These are phyloP conservation scores for Galemys pyrenaicus DNA, from an alignment of 2,113 vertebrate genomes.

Conservation along the genomic window DNA sequence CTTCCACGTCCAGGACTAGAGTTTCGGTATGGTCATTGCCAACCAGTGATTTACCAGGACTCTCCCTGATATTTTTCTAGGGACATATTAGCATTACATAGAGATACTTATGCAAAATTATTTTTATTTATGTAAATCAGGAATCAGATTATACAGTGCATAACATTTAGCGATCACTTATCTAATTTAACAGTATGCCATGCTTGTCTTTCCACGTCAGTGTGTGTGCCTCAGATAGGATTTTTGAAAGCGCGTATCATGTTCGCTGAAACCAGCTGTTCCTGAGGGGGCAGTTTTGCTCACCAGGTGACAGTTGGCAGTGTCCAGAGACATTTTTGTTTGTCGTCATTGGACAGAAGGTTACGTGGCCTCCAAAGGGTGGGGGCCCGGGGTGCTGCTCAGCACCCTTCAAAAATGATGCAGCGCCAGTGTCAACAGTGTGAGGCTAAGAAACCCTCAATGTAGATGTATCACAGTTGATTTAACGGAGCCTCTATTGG, in stretches of 20 bases:
- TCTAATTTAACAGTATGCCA: not conserved
- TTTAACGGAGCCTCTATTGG: not conserved
- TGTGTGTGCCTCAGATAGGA: not conserved
- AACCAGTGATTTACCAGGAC: not conserved
- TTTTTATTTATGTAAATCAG: conserved; percentile 43
- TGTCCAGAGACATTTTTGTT: not conserved
- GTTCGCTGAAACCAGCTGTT: conserved; percentile 8
- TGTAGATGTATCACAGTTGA: not conserved
- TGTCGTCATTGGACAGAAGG: not conserved
- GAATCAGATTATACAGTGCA: not conserved
- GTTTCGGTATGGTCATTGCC: not conserved
- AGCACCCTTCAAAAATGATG: not conserved
- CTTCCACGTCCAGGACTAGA: not conserved
- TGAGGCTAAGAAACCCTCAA: not conserved
- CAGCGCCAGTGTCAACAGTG: not conserved
- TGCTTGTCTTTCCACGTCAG: not conserved
- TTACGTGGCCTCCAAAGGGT: not conserved
- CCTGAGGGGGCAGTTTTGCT: not conserved
- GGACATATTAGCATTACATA: not conserved
- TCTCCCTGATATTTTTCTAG: not conserved
- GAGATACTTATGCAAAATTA: not conserved
- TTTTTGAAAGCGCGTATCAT: conserved; percentile 11
- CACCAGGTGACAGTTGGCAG: not conserved
- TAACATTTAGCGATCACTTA: not conserved
- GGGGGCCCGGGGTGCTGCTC: not conserved